These are phyloP conservation scores for Carapus acus DNA, from an alignment of 2,797 vertebrate genomes.

Conservation along the genomic window DNA sequence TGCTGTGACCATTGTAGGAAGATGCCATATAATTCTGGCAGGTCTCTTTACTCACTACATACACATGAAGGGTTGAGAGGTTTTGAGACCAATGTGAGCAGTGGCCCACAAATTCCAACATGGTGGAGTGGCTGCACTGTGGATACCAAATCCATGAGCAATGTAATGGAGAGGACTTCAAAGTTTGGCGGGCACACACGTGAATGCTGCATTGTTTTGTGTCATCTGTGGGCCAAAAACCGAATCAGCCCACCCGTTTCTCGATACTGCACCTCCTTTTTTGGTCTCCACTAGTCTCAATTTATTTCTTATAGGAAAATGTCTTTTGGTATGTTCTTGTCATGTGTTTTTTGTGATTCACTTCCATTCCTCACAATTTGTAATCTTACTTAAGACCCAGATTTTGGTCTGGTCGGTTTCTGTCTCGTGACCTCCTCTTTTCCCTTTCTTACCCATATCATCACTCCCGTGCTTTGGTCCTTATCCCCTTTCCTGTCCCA, in stretches of 20 bases:
- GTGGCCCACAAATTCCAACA: conserved; percentile 9
- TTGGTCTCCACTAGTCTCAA: no score
- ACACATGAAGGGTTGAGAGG: neutral
- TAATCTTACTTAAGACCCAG: no score
- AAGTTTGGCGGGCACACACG: neutral
- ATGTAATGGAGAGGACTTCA: conserved; percentile 9
- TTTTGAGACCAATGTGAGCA: neutral
- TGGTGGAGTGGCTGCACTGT: neutral
- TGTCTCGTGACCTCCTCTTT: neutral
- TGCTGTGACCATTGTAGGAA: neutral
- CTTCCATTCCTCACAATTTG: neutral
- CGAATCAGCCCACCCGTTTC: no score
- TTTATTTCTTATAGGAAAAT: no score
- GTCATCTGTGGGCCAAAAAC: neutral
- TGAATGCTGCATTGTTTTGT: neutral
- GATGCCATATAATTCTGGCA: no score
- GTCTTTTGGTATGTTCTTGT: no score
- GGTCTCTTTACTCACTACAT: neutral
- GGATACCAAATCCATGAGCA: neutral
- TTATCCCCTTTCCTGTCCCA: neutral
- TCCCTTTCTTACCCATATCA: neutral
- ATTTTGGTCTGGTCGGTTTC: neutral
- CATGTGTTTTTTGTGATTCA: no score
- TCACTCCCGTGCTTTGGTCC: neutral
- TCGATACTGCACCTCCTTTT: neutral